Base-by-base conservation (phyloP, 2,797 vertebrate species). In the Argyrosomus regius region DNA sequence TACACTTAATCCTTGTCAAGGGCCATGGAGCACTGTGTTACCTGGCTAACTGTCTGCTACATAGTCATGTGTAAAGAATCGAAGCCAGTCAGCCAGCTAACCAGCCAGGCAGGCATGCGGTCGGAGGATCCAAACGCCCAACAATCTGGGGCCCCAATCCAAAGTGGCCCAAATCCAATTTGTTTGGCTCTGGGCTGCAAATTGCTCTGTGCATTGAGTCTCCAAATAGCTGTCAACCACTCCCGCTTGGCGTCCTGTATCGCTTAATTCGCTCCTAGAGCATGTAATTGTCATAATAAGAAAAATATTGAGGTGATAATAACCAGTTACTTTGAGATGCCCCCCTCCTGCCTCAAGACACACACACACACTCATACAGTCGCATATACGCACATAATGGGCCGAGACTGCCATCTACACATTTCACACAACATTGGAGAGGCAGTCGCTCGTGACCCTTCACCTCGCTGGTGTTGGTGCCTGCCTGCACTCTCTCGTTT, bases 241-340 rank as follows among this genome's bases (percentile, higher is more conserved):
- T 95, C 95, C 95, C 93, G 91, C 92, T 93, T 94, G 94, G 94
- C 88, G 89, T 93, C 93, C 93, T 93, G 94, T 95, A 94, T 94
- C 90, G 90, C 94, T 96, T 96, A 95, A 96, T 96, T 95, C 91
- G 87, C 92, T 95, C 93, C 91, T 95, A 93, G 94, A 95, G 94
- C 95, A 95, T 96, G 95, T 96, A 96, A 96, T 96, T 96, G 95
- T 95, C 94, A 95, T 96, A 95, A 96, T 96, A 95, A 95, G 94
- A 94, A 95, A 96, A 96, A 95, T 95, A 96, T 94, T 94, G 94
- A 95, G 94, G 95, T 95, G 95, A 96, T 96, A 96, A 96, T 96
- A 95, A 94, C 92, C 92, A 94, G 92, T 96, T 94, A 94, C 94
- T 95, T 94, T 92, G 91, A 92, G 93, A 93, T 93, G 86, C 87